Evolutionary conservation across 2,797 vertebrate genomes (phyloP).

Genomic region (Falco cherrug): DNA sequence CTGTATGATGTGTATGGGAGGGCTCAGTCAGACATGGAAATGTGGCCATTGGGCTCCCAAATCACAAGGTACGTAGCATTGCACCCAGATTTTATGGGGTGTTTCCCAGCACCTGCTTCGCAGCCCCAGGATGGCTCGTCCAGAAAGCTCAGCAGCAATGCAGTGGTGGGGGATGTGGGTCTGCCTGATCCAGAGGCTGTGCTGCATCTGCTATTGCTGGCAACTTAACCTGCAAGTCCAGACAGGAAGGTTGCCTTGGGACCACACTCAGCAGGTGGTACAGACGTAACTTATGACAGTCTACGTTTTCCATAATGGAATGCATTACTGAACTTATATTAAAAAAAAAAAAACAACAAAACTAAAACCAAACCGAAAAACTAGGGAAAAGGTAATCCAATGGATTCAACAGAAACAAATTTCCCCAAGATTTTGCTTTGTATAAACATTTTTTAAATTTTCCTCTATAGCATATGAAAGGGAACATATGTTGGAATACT

Average conservation of each 20-base stretch:
- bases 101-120: background rate
- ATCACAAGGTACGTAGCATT: background rate
- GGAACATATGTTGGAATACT: background rate
- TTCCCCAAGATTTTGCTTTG: background rate
- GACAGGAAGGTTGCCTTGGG: background rate
- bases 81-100: accelerated
- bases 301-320: background rate
- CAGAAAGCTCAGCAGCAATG: accelerated
- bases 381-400: background rate
- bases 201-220: background rate
- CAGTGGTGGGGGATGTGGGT: background rate
- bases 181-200: background rate
- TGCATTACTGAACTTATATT: background rate
- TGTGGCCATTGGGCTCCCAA: background rate
- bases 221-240: background rate
- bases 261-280: background rate
- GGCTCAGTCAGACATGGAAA: background rate
- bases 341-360: background rate
- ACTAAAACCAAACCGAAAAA: background rate
- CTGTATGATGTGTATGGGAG: background rate
- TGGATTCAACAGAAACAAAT: background rate
- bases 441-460: background rate
- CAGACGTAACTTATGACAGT: accelerated
- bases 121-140: accelerated
- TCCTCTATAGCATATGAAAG: background rate